Conservation (phyloP, 2,113 vertebrate species). For the Pavo muticus region DNA sequence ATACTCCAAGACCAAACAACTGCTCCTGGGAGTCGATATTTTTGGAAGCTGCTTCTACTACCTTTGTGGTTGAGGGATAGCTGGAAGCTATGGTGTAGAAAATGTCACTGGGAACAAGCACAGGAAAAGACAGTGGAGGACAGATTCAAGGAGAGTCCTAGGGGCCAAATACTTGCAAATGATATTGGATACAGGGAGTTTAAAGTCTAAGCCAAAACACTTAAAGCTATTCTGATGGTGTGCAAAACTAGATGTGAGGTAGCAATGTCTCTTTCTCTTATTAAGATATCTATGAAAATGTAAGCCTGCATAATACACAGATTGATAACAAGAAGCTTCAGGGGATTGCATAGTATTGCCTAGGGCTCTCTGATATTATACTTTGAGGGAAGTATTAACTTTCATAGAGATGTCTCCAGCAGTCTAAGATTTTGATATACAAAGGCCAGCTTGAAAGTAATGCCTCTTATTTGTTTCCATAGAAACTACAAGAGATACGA, state of each 20-base stretch:
- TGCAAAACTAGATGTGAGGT: slow-evolving; percentile 37
- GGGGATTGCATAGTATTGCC: slow-evolving; percentile 70
- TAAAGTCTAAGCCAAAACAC: slow-evolving; percentile 62
- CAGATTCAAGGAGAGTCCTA: slow-evolving; percentile 81
- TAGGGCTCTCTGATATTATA: slow-evolving; percentile 57
- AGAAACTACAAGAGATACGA: background rate
- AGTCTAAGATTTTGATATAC: slow-evolving; percentile 36
- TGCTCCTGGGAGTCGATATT: slow-evolving; percentile 84
- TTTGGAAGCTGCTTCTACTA: slow-evolving; percentile 84
- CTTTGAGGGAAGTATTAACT: slow-evolving; percentile 68
- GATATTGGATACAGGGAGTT: slow-evolving; percentile 35
- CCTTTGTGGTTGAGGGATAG: slow-evolving; percentile 85
- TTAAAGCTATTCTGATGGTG: slow-evolving; percentile 68
- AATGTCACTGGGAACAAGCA: slow-evolving; percentile 78
- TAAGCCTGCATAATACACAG: slow-evolving; percentile 57
- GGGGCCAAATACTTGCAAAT: slow-evolving; percentile 76
- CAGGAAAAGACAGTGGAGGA: slow-evolving; percentile 73
- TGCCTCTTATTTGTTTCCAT: background rate
- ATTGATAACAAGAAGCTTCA: slow-evolving; percentile 64
- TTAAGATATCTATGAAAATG: slow-evolving; percentile 75
- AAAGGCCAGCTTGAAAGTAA: background rate
- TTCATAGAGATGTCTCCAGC: slow-evolving; percentile 58
- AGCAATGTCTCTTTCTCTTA: slow-evolving; percentile 66
- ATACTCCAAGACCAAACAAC: slow-evolving; percentile 78
- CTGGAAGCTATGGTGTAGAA: slow-evolving; percentile 80